phyloP scores from a whole-genome alignment of 1,140 invertebrate species.

The Anagrus nilaparvatae region DNA sequence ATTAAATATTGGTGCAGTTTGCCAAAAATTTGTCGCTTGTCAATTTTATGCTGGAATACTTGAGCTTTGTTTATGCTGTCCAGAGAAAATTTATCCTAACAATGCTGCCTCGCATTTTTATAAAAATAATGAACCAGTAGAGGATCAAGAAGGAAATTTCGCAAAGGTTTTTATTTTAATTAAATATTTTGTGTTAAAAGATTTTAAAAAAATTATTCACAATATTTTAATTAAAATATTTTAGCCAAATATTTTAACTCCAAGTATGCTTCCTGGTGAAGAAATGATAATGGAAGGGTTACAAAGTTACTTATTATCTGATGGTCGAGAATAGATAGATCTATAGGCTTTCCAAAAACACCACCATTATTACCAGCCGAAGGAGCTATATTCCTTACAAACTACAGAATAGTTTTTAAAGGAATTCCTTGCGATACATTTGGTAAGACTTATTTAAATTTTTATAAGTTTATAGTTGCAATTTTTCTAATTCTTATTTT shows the following conservation, averaged over 20 bases:
- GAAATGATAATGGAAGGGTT: conserved; percentile 78
- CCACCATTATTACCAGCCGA: conserved; percentile 86
- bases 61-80: conserved; percentile 76
- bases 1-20: conserved; percentile 67
- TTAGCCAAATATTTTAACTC: conserved; percentile 86
- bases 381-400: conserved; percentile 93
- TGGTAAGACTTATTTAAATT: conserved; percentile 44
- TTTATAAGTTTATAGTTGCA: too few species aligned
- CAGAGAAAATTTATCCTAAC: conserved; percentile 77
- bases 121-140: conserved; percentile 66
- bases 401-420: conserved; percentile 90
- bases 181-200: too few species aligned
- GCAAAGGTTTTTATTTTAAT: conserved; percentile 36
- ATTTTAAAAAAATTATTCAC: conserved; percentile 28
- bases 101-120: conserved; percentile 83
- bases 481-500: not conserved
- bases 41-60: conserved; percentile 83
- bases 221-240: too few species aligned
- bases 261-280: conserved; percentile 79
- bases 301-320: conserved; percentile 79
- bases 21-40: conserved; percentile 62
- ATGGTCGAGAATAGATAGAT: conserved; percentile 80
- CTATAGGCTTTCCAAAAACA: conserved; percentile 58
- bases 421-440: conserved; percentile 88
- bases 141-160: conserved; percentile 66